Evolutionary conservation across 2,888 invertebrate genomes (phyloP), one percentile per base, ranked within the genome.

Genomic region (Catotricha subobsoleta): DNA sequence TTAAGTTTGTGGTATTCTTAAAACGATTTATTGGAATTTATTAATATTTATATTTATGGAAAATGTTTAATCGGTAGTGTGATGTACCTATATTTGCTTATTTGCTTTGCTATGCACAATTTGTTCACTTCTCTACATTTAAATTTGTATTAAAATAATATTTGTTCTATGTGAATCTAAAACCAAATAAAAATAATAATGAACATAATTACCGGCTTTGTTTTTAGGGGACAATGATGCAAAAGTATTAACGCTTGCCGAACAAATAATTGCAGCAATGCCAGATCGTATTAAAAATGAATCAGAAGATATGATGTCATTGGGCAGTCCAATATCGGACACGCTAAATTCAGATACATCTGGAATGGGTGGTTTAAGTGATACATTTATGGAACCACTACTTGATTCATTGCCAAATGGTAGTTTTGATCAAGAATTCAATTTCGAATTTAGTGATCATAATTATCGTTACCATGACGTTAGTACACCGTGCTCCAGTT

Each of bases 211-310:
- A 35, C 9, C 13, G n/a, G 8, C 12, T 20, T 35, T 35, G 19
- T 38, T 2, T 74, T 59, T 72, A 83, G 86, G 87, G 79, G 87
- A 87, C 63, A 86, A 87, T 67, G 86, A 88, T 69, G 84, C 80
- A 53, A 76, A 86, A 56, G 90, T 91, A 48, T 71, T 90, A 54
- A 91, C 90, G 42, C 67, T 97, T 57, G 95, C 95, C 41, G 92
- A 94, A 62, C 92, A 95, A 67, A 95, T 97, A 52, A 97, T 97
- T 56, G 95, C 94, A 41, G 95, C 95, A 10, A 87, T 97, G 74
- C 95, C 97, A 44, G 92, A 94, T 51, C 72, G 92, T 54, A 97
- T 95, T 59, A 97, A 97, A 35, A 81, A 81, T 58, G 81, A 81
- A 61, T 80, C 78, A 50, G 77, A 80, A 47, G 79, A 80, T 38